Evolutionary conservation across 2,888 invertebrate genomes (phyloP).

Genomic region (Augiades crinisus): DNA sequence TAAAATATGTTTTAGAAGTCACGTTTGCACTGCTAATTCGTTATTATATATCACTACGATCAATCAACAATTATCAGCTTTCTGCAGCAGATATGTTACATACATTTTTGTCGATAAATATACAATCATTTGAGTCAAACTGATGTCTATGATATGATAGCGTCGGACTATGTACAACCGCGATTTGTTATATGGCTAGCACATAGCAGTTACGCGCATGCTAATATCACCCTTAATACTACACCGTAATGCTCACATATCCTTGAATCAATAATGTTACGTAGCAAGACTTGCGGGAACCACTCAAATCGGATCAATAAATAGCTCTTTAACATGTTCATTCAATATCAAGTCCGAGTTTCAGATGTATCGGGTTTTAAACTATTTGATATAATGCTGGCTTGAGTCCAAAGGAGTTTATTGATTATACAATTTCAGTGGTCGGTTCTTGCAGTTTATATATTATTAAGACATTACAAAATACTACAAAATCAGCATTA

Average conservation of each 20-base stretch:
- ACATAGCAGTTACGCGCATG: slow-evolving; percentile 2
- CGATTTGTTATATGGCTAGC: slow-evolving; percentile 11
- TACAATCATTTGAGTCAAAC: not conserved
- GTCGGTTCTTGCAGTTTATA: not conserved
- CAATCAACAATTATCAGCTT: too few relatives aligned
- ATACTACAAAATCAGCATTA: not conserved
- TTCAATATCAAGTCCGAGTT: not conserved
- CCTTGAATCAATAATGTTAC: not conserved
- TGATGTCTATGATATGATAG: slow-evolving; percentile 33
- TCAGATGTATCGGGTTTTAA: not conserved
- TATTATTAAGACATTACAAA: not conserved
- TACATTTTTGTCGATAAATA: too few relatives aligned
- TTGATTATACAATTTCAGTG: slow-evolving; percentile 10
- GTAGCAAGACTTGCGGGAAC: not conserved
- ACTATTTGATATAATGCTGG: not conserved
- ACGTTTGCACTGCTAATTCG: too few relatives aligned
- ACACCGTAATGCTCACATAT: not conserved
- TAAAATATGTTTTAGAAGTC: too few relatives aligned
- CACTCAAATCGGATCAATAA: not conserved
- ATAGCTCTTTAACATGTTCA: not conserved
- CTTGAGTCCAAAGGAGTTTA: not conserved
- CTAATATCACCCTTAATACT: slow-evolving; percentile 3
- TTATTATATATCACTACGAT: too few relatives aligned
- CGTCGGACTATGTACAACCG: slow-evolving; percentile 30
- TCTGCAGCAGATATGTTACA: too few relatives aligned